These are phyloP conservation scores for Anguilla anguilla DNA, from an alignment of 2,797 vertebrate genomes.

Conservation along the genomic window DNA sequence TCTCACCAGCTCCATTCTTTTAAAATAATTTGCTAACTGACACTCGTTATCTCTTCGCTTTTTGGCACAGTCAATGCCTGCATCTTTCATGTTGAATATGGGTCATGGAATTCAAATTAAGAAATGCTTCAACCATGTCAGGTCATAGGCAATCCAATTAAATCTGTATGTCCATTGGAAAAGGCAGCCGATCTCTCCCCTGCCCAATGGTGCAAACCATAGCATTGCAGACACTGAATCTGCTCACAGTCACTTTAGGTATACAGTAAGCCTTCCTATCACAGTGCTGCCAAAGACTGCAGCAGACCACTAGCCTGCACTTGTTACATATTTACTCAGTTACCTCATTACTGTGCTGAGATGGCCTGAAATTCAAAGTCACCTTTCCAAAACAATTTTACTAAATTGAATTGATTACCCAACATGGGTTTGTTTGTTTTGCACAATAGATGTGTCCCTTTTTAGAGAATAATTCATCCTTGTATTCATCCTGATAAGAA, in stretches of 20 bases:
- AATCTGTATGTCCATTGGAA: not conserved
- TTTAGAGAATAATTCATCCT: not conserved
- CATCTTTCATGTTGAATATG: not conserved
- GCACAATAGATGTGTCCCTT: not conserved
- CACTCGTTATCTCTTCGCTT: not conserved
- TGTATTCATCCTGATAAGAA: not conserved
- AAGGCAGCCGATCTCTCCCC: not conserved
- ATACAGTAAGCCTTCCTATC: not conserved
- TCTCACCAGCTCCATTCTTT: not conserved
- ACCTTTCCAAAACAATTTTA: not conserved
- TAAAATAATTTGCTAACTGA: not conserved
- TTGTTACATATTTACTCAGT: not conserved
- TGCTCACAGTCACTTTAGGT: not conserved
- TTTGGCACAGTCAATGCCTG: not conserved
- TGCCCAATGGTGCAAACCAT: not conserved
- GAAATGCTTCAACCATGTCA: not conserved
- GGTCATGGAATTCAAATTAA: not conserved
- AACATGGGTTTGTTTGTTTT: not conserved
- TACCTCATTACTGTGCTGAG: not conserved
- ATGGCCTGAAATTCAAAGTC: not conserved
- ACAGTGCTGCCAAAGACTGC: not conserved
- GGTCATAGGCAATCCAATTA: no score
- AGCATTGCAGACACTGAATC: not conserved
- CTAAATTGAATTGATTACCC: not conserved
- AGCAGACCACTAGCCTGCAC: not conserved